Evolutionary conservation across 2,888 invertebrate genomes (phyloP).

Genomic region (Drosophila algonquin): DNA sequence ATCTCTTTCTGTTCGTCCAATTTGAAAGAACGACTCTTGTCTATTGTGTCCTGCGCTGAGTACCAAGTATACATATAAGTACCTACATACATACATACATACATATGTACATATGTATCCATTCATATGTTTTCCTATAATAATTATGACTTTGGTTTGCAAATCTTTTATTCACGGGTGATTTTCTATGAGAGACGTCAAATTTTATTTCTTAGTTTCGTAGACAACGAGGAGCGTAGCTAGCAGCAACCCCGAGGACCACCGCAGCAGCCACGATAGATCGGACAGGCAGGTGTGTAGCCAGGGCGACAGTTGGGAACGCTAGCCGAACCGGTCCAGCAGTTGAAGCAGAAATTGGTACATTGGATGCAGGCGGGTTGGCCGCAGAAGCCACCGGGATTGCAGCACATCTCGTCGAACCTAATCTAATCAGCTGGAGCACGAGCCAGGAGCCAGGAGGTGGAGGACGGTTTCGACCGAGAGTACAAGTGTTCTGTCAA

Average conservation of each 20-base stretch:
- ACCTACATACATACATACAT: too few species aligned
- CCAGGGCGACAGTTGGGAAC: conserved; percentile 35
- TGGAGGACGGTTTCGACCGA: background rate
- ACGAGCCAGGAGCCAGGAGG: background rate
- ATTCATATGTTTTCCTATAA: too few species aligned
- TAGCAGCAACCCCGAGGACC: conserved; percentile 58
- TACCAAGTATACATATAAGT: too few species aligned
- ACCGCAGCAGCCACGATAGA: conserved; percentile 56
- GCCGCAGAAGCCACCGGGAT: conserved; percentile 65
- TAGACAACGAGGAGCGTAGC: background rate
- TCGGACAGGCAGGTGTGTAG: conserved; percentile 49
- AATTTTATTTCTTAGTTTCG: background rate
- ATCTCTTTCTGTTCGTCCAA: too few species aligned
- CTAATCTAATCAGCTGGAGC: background rate
- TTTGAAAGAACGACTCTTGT: too few species aligned
- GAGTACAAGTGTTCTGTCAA: conserved; percentile 11
- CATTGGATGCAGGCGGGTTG: conserved; percentile 58
- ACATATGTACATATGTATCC: too few species aligned
- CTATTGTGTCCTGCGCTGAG: too few species aligned
- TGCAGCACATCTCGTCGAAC: conserved; percentile 61
- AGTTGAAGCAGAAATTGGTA: conserved; percentile 68
- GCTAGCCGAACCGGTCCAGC: conserved; percentile 60
- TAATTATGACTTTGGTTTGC: too few species aligned
- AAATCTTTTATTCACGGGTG: background rate
- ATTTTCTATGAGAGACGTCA: background rate